Evolutionary conservation across 2,888 invertebrate species (phyloP), one percentile per base, ranked within the genome.

Genomic region (Coelinius sp.): DNA sequence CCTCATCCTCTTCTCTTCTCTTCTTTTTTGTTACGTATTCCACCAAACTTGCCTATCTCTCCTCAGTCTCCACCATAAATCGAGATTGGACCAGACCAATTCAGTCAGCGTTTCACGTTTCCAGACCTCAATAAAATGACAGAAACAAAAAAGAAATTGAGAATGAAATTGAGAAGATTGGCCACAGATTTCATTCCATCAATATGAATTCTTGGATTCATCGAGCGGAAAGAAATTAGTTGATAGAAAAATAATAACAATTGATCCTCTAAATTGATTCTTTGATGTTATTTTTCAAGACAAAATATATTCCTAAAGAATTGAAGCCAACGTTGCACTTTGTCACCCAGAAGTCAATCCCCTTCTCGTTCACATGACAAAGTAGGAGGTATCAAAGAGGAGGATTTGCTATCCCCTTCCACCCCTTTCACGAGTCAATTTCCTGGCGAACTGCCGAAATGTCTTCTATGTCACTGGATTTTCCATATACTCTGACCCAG

Each of bases 391-490:
- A 59, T 59, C 35, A 59, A 20, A 59, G 59, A 59, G 56, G 52
- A 24, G 53, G 27, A 53, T 53, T 25, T 53, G 24, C 59, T 31
- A 17, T 31, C 59, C 63, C 56, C 24, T 63, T 56, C 53, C 62
- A 62, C 27, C 62, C 67, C 20, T 27, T 70, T 70, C 66, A 63
- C 73, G 35, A 68, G 70, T 64, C 73, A 77, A 77, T 77, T 75
- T 73, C 70, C 75, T 72, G 72, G 71, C 73, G 52, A 73, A 70
- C 67, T 75, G 72, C 76, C 73, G 75, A 73, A 75, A 63, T 63
- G 38, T 38, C 63, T 63, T 63, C 41, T 38, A 41, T 38, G 59
- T 59, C 59, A 59, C 59, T 59, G 59, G 53, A 68, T 68, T 68
- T 68, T 27, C 56, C 41, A 41, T 27, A n/a, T 38, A 56, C 35